Evolutionary conservation across 2,888 invertebrate species (phyloP), one percentile per base, ranked within the genome.

Genomic region (Artemia sinica): DNA sequence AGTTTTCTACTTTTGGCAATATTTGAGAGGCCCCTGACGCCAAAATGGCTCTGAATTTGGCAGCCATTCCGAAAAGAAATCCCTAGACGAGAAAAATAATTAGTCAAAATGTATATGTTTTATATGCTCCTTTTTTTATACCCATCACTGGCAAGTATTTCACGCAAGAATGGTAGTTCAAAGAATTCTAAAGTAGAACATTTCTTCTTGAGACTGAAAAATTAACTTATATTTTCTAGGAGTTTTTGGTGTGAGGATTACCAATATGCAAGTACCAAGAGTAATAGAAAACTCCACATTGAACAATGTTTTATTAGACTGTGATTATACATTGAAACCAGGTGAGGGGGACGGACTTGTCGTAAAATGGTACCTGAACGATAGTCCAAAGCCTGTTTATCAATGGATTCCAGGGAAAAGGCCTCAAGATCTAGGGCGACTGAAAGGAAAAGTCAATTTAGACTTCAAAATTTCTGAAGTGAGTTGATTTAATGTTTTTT

Each of bases 331-430:
- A n/a, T 51, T 69, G 14, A 58, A 58, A 58, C 63, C n/a, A 58
- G 50, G 69, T 13, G 68, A 69, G 28, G n/a, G 18, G 13, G 69
- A 69, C 41, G 68, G 63, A 14, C n/a, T 69, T 12, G 69, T 67
- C 50, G 68, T 69, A 13, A 69, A 69, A 28, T 69, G 69, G 69
- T 69, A 52, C 58, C 63, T 69, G 50, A 69, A 50, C n/a, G 68
- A 69, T 58, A 65, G 51, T 14, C 69, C 69, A 12, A 66, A 69
- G 65, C 69, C 69, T 11, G 67, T 69, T 41, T 69, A 68, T 50
- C 69, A 69, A 49, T 69, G 69, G 69, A 66, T 69, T 13, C 69
- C 69, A 28, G 69, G 69, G 10, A 18, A 67, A 49, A 48, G 50
- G 14, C 69, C 69, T 18, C 69, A 69, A 58, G 67, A 66, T 52